A percentile compares a stretch with the other conserved stretches of the same genome.
Conservation (phyloP, 2,888 invertebrate species). For the Hirtodrosophila histrioides region DNA sequence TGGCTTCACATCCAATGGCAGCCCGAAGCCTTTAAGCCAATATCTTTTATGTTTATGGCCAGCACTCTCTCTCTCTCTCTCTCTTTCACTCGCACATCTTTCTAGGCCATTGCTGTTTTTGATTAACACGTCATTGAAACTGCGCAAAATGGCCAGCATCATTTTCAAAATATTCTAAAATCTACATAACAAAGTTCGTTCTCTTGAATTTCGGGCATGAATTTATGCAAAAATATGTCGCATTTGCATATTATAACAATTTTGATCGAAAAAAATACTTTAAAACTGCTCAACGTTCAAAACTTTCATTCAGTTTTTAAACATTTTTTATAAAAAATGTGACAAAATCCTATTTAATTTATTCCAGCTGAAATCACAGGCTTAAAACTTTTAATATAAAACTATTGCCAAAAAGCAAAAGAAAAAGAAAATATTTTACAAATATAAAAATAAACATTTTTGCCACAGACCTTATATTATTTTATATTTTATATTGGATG, state of each 20-base stretch:
- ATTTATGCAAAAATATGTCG: slow-evolving; percentile 41
- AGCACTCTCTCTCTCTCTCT: slow-evolving; percentile 4
- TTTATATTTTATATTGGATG: too few relatives aligned
- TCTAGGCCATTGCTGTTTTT: slow-evolving; percentile 34
- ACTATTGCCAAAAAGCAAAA: too few relatives aligned
- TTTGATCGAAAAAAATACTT: slow-evolving; percentile 9
- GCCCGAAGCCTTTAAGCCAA: slow-evolving; percentile 66
- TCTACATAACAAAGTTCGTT: slow-evolving; percentile 66
- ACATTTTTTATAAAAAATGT: too few relatives aligned
- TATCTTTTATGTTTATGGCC: slow-evolving; percentile 52
- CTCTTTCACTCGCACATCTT: neutral
- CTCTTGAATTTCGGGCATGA: slow-evolving; percentile 33
- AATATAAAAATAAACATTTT: too few relatives aligned
- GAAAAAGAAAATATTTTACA: too few relatives aligned
- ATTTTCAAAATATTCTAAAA: slow-evolving; percentile 37
- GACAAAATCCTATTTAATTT: too few relatives aligned
- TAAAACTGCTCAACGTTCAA: neutral
- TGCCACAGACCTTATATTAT: too few relatives aligned
- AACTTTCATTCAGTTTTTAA: too few relatives aligned
- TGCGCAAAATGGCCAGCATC: slow-evolving; percentile 28
- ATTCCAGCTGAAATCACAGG: too few relatives aligned
- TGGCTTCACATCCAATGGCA: slow-evolving; percentile 50
- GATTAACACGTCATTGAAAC: slow-evolving; percentile 54
- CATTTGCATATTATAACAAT: slow-evolving; percentile 48
- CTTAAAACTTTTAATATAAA: too few relatives aligned